Evolutionary conservation across 2,113 vertebrate species (phyloP).

Genomic region (Jaculus jaculus): DNA sequence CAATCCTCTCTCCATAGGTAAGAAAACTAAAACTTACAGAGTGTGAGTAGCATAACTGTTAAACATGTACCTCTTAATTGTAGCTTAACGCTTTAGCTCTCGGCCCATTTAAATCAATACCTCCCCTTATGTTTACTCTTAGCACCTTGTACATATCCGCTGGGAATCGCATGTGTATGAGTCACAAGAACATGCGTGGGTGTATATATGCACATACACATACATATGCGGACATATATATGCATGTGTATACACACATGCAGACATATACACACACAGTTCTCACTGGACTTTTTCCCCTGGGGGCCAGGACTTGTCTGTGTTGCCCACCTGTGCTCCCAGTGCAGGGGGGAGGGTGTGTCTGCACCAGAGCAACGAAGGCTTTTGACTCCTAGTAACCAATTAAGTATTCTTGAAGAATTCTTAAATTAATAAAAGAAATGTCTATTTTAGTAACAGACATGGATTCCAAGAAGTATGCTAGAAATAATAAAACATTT

Average conservation of each 20-base stretch:
- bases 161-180: background rate
- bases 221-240: background rate
- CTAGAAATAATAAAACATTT: background rate
- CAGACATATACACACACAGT: too few relatives aligned
- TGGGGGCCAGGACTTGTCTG: background rate
- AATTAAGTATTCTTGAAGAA: background rate
- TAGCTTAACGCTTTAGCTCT: background rate
- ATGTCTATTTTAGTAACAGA: background rate
- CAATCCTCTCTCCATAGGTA: background rate
- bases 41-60: background rate
- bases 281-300: background rate
- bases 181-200: too few relatives aligned
- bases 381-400: background rate
- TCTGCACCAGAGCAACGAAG: background rate
- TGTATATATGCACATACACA: background rate
- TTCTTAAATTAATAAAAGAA: background rate
- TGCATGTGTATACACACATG: background rate
- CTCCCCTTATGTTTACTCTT: background rate
- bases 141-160: background rate
- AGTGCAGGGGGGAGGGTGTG: background rate
- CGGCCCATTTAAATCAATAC: background rate
- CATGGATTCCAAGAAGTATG: background rate
- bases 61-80: background rate
- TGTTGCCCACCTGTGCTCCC: background rate
- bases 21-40: slow-evolving; percentile 1